Evolutionary conservation across 1,140 invertebrate species (phyloP).

Genomic region (Eufriesea mexicana): DNA sequence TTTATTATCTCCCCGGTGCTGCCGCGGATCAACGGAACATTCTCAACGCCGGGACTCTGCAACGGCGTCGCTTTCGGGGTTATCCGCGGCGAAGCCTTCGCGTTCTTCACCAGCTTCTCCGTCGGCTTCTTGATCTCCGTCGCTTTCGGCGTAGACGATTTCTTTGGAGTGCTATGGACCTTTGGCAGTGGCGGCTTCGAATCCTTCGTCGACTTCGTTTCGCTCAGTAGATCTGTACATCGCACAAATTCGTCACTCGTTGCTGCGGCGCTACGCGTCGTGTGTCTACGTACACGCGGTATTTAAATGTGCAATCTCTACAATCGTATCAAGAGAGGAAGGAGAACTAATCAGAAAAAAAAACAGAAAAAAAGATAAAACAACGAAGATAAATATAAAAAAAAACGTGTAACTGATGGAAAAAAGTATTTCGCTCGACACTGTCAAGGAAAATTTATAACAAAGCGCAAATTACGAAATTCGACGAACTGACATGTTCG

Average conservation of each 20-base stretch:
- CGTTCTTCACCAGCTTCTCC: conserved; percentile 78
- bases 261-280: not conserved
- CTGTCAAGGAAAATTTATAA: no score
- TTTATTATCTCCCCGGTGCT: conserved; percentile 79
- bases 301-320: conserved; percentile 81
- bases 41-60: conserved; percentile 83
- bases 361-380: conserved; percentile 52
- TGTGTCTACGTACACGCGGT: conserved; percentile 34
- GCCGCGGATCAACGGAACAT: conserved; percentile 76
- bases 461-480: no score
- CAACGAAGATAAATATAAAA: not conserved
- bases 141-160: conserved; percentile 75
- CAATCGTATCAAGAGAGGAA: conserved; percentile 32
- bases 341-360: conserved; percentile 38
- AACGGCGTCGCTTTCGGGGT: conserved; percentile 84
- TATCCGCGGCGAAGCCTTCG: conserved; percentile 80
- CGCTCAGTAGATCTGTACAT: conserved; percentile 72
- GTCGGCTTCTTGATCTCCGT: conserved; percentile 76
- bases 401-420: not conserved
- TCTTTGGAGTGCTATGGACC: conserved; percentile 82
- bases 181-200: conserved; percentile 83
- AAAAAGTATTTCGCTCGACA: no score
- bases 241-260: not conserved
- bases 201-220: conserved; percentile 77
- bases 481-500: no score